A percentile compares a stretch with the other conserved stretches of the same genome.
Conservation (phyloP, 2,797 vertebrate genomes). For the Argyrosomus regius region DNA sequence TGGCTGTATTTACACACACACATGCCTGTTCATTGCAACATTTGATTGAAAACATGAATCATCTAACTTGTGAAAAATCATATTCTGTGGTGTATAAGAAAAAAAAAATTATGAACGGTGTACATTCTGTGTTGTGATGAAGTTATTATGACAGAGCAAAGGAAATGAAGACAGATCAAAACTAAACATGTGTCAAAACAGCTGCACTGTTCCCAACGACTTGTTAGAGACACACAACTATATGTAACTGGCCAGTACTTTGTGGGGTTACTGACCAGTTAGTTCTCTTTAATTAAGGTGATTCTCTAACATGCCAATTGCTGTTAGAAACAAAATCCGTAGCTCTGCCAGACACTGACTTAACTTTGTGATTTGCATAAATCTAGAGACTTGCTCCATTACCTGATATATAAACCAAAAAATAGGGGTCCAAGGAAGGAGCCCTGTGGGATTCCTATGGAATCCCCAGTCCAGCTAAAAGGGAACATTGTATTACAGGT, state of each 20-base stretch:
- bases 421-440: not conserved
- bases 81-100: not conserved
- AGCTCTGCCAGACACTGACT: not conserved
- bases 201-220: not conserved
- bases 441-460: not conserved
- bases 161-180: not conserved
- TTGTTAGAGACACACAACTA: too few species aligned
- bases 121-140: not conserved
- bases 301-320: too few species aligned
- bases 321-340: not conserved
- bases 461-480: not conserved
- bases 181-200: not conserved
- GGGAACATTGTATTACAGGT: not conserved
- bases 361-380: not conserved
- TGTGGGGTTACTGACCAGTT: not conserved
- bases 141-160: not conserved
- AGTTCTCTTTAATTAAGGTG: not conserved
- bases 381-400: not conserved
- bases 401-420: not conserved
- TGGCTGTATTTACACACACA: not conserved
- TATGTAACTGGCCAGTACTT: not conserved
- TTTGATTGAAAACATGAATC: not conserved
- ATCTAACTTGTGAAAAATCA: too few species aligned
- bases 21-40: not conserved
- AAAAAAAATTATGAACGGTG: too few species aligned